Evolutionary conservation across 2,113 vertebrate genomes (phyloP).

Genomic region (Hemichromis elongatus): DNA sequence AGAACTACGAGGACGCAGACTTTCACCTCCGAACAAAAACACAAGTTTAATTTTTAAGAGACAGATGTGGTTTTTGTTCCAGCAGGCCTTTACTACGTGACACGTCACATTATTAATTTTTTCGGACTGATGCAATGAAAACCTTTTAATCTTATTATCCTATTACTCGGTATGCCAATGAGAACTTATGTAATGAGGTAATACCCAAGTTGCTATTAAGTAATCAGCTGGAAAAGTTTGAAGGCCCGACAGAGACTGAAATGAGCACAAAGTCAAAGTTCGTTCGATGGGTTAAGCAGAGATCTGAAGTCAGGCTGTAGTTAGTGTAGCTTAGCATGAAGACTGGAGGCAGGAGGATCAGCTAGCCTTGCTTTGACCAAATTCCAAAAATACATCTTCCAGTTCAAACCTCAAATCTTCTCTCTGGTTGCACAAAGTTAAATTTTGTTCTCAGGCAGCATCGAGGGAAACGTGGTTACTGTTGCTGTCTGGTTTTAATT

Average conservation of each 20-base stretch:
- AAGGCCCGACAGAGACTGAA: background rate
- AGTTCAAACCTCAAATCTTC: background rate
- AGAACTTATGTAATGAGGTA: rapidly evolving
- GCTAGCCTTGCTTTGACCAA: background rate
- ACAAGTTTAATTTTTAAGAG: background rate
- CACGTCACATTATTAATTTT: background rate
- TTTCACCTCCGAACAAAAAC: background rate
- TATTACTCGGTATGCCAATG: background rate
- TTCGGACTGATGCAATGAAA: background rate
- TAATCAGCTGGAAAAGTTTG: background rate
- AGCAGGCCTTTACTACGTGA: background rate
- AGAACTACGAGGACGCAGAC: rapidly evolving
- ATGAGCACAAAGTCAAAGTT: no score
- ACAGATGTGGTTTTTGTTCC: rapidly evolving
- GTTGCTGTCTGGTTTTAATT: background rate
- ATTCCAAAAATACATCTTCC: background rate
- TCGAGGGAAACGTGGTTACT: background rate
- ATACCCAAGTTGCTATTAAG: rapidly evolving
- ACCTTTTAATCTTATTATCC: background rate
- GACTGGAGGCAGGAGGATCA: background rate
- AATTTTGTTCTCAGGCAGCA: background rate
- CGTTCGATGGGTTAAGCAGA: background rate
- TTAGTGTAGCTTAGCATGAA: background rate
- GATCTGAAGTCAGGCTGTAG: background rate
- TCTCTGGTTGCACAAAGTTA: background rate